Percentiles rank a stretch among this genome's conserved stretches.
phyloP scores from a whole-genome alignment of 35 echinoderm and acorn worm species.

The Apostichopus californicus region DNA sequence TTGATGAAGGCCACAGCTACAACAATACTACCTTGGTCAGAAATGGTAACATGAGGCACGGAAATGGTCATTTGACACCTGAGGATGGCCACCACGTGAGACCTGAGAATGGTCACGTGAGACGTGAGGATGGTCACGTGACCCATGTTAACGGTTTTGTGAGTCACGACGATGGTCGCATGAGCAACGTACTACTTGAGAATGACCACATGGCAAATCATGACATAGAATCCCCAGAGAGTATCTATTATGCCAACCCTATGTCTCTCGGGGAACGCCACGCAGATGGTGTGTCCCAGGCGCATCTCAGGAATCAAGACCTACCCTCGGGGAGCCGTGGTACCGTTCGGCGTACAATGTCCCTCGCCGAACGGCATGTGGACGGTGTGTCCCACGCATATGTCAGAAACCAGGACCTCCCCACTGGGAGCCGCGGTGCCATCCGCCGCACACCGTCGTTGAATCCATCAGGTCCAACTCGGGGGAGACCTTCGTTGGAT shows the following conservation, averaged over 20 bases:
- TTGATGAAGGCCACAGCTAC: neutral
- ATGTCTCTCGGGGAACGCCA: conserved; percentile 12
- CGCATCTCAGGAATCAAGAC: neutral
- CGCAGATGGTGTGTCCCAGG: neutral
- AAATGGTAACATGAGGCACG: neutral
- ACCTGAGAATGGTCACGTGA: neutral
- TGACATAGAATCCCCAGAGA: neutral
- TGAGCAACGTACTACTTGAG: neutral
- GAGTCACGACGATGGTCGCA: neutral
- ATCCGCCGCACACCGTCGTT: neutral
- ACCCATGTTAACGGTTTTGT: neutral
- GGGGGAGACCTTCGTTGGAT: no score
- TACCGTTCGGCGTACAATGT: conserved; percentile 7
- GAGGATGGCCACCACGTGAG: neutral
- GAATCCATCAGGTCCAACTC: neutral
- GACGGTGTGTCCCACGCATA: neutral
- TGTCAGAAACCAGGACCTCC: conserved; percentile 2
- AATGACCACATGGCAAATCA: neutral
- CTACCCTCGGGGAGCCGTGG: neutral
- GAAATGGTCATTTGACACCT: neutral
- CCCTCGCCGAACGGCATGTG: neutral
- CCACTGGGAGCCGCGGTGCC: neutral
- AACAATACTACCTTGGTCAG: neutral
- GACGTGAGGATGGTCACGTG: neutral
- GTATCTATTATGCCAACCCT: neutral